Evolutionary conservation across 2,113 vertebrate genomes (phyloP), one percentile per base, ranked within the genome.

Genomic region (Cebidichthys violaceus): DNA sequence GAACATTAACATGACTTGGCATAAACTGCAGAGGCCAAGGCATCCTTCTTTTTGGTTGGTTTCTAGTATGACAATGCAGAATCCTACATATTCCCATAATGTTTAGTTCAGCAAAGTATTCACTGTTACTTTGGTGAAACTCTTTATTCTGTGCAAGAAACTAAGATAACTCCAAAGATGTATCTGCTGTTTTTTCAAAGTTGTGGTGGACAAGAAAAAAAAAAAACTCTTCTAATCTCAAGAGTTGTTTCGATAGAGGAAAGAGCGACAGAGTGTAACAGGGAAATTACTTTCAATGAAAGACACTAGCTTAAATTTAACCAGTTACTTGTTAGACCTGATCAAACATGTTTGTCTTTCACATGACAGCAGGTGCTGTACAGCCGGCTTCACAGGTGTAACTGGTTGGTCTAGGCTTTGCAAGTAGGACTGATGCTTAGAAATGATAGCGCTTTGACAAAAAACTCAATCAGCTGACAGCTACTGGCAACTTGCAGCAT

Each of bases 381-480:
- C 24, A 50, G 24, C 60, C 60, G 20, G 74, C 10, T 20, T 37
- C n/a, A 45, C 55, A 57, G 35, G 64, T 54, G 39, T 11, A 41
- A 54, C 50, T 60, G 70, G 47, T 71, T 54, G 33, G 20, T 71
- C 20, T 1, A 55, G 37, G 22, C 17, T 8, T 64, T 55, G 39
- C 22, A 47, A 13, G 22, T 20, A 15, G 4, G 57, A 47, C 27
- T 45, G 47, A 65, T 54, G 0, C 2, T 65, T 60, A 41, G n/a
- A 57, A 68, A 57, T 18, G 52, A 17, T 54, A 14, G 4, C 13
- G n/a, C 31, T 79, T 6, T n/a, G 45, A 61, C 10, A 64, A 70
- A 79, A 43, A 55, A 55, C 24, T 67, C 22, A 45, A n/a, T 57
- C 27, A 72, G 31, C 20, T 67, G 67, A 68, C 61, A 66, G 35